Evolutionary conservation across 2,113 vertebrate genomes (phyloP).

Genomic region (Halichoeres trimaculatus): DNA sequence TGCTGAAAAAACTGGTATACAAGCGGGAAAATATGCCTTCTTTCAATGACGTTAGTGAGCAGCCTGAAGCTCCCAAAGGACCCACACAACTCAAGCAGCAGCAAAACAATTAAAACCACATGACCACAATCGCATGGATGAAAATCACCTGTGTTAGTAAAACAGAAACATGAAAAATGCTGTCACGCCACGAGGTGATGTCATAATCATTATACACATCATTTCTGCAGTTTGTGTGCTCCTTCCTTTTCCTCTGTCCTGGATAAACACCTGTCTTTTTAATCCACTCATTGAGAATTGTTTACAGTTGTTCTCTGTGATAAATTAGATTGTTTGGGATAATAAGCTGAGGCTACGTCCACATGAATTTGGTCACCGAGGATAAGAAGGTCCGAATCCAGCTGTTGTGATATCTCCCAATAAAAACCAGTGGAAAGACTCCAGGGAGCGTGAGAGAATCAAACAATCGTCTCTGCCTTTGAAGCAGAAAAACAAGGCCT

Average conservation of each 20-base stretch:
- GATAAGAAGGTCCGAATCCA: slow-evolving; percentile 56
- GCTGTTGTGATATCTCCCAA: slow-evolving; percentile 17
- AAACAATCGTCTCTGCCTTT: slow-evolving; percentile 2
- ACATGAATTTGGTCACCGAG: slow-evolving; percentile 43
- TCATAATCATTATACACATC: too few relatives aligned
- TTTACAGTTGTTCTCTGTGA: slow-evolving; percentile 47
- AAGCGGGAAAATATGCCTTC: too few relatives aligned
- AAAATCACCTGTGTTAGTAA: too few relatives aligned
- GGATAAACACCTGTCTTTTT: slow-evolving; percentile 13
- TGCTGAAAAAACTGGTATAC: too few relatives aligned
- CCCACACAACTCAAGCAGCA: too few relatives aligned
- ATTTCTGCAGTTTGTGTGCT: background rate
- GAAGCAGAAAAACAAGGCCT: background rate
- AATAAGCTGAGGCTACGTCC: slow-evolving; percentile 26
- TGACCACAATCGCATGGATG: too few relatives aligned
- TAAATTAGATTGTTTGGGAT: slow-evolving; percentile 14
- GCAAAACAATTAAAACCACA: too few relatives aligned
- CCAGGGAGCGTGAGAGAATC: background rate
- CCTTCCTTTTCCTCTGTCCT: background rate
- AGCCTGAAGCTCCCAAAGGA: too few relatives aligned
- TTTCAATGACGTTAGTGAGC: too few relatives aligned
- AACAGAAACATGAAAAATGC: too few relatives aligned
- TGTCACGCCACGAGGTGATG: background rate
- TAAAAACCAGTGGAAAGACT: slow-evolving; percentile 15
- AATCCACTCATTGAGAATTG: background rate